These are phyloP conservation scores for Oscheius sp. DNA, from an alignment of 2,888 invertebrate species.

Conservation along the genomic window DNA sequence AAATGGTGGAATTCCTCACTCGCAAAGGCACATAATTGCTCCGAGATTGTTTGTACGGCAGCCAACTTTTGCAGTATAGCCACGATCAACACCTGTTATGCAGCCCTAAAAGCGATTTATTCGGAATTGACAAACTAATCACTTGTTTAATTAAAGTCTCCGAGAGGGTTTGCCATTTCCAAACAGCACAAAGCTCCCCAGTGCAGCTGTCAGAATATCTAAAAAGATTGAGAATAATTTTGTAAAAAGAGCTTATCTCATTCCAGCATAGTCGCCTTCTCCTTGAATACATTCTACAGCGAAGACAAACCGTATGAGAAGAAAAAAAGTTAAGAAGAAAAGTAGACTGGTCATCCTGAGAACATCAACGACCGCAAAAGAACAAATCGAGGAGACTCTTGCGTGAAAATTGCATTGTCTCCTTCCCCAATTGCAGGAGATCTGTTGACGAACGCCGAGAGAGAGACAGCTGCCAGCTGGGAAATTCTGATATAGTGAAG, in stretches of 20 bases:
- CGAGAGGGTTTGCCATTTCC: conserved; percentile 47
- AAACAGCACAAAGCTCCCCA: conserved; percentile 48
- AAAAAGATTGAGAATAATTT: background rate
- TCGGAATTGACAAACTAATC: background rate
- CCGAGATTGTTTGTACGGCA: conserved; percentile 57
- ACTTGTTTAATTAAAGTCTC: conserved; percentile 46
- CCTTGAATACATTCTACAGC: conserved; percentile 27
- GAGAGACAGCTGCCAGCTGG: background rate
- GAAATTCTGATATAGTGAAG: background rate
- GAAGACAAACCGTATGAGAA: background rate
- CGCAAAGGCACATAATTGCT: conserved; percentile 60
- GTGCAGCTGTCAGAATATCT: conserved; percentile 44
- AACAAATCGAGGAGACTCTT: conserved; percentile 7
- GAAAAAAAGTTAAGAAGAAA: background rate
- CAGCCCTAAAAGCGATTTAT: conserved; percentile 44
- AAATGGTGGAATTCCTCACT: conserved; percentile 34
- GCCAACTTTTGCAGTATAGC: conserved; percentile 50
- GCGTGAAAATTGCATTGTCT: conserved; percentile 18
- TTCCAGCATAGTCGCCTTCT: conserved; percentile 23
- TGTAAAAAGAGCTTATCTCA: conserved; percentile 6
- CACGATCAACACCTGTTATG: conserved; percentile 50
- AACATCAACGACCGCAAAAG: conserved; percentile 13
- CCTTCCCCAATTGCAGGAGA: background rate
- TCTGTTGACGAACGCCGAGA: conserved; percentile 8
- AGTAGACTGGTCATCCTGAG: conserved; percentile 11